Base-by-base conservation (phyloP, 1,140 invertebrate species). In the Drosophila subobscura region DNA sequence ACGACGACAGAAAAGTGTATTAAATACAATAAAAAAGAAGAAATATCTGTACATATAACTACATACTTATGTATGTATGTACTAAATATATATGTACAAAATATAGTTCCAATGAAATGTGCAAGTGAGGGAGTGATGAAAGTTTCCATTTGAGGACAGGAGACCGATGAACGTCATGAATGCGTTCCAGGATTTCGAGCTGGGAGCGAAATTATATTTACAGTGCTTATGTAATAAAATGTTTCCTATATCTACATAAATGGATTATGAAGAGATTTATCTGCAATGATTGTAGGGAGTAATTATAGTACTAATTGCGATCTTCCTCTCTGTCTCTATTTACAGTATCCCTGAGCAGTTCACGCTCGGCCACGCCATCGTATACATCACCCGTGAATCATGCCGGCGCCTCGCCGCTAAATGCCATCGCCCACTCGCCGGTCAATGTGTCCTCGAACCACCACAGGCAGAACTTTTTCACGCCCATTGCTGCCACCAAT, bases 281-380 rank as follows among this genome's bases (percentile, higher is more conserved):
- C 3, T 33, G 8, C 16, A 33, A 51, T 22, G 46, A 45, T 41
- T 50, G 12, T 16, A 16, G 42, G 46, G 55, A n/a, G 46, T 41
- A 57, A 71, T 22, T 46, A 45, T 44, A 20, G 41, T 52, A 22
- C 47, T 42, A 42, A 14, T 55, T 42, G 56, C 10, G 33, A 60
- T 46, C 33, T 44, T 0, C 20, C 12, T 27, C 14, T 58, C 4
- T 55, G 52, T 53, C 12, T 65, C 49, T 63, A 37, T 57, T 53
- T 93, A 37, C 89, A 96, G 97, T 99, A 58, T 98, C 97, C 8
- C 93, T 99, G 56, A 96, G 97, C 79, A 97, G 97, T 91, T 98
- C 97, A 6, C 94, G 97, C 63, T 97, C 97, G 55, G 96, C 96
- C 59, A 97, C 97, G 42, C 96, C 97, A 61, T 96, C 96, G 29